phyloP scores from a whole-genome alignment of 2,797 vertebrate species.

The Parambassis ranga region DNA sequence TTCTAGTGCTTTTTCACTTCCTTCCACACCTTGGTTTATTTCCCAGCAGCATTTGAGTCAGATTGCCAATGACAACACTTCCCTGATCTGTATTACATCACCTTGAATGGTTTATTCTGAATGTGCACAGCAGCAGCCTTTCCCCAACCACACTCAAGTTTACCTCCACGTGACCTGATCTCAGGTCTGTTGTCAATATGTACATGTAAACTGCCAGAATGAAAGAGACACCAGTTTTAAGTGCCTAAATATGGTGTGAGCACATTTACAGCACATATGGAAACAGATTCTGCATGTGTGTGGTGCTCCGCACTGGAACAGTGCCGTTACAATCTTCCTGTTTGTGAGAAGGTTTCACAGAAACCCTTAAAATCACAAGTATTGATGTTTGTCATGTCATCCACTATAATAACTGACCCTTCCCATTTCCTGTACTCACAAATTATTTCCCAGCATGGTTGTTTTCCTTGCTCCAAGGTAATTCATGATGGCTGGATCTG shows the following conservation, averaged over 20 bases:
- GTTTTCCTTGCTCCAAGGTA: conserved; percentile 91
- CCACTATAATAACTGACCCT: background rate
- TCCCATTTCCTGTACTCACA: conserved; percentile 83
- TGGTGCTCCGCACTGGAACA: background rate
- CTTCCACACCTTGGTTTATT: conserved; percentile 73
- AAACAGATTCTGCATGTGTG: background rate
- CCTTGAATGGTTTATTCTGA: conserved; percentile 57
- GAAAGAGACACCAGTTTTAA: conserved; percentile 29
- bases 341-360: background rate
- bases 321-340: background rate
- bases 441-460: conserved; percentile 91
- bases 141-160: background rate
- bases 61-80: conserved; percentile 71
- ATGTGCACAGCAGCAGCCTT: conserved; percentile 56
- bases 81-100: conserved; percentile 69
- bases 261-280: conserved; percentile 19
- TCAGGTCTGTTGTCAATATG: conserved; percentile 53
- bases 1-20: conserved; percentile 67
- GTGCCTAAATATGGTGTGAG: conserved; percentile 23
- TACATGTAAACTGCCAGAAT: conserved; percentile 25
- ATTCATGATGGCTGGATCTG: conserved; percentile 88
- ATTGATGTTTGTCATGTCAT: background rate
- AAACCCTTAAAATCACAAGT: too few relatives aligned
- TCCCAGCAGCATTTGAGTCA: conserved; percentile 68
- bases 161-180: conserved; percentile 31